A percentile compares a stretch with the other conserved stretches of the same genome.
Evolutionary conservation across 2,113 vertebrate species (phyloP).

Genomic region (Hypomesus transpacificus): DNA sequence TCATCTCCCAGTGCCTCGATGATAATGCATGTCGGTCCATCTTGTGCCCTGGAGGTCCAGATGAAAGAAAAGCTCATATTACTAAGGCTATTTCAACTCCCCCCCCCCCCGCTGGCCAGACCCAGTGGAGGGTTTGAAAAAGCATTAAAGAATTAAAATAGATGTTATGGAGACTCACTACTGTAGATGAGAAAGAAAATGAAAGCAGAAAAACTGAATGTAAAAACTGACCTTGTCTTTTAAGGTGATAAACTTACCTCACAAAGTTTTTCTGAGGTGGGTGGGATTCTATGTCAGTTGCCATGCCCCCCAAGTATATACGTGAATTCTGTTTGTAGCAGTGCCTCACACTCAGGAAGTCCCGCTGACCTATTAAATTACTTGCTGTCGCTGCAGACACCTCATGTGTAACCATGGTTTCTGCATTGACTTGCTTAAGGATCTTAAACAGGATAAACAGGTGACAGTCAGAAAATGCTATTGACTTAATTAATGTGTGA

Average conservation of each 20-base stretch:
- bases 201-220: not conserved
- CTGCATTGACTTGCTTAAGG: constrained; percentile 61
- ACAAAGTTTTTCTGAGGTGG: constrained; percentile 69
- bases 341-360: constrained; percentile 77
- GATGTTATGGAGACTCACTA: not conserved
- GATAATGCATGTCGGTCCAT: constrained; percentile 76
- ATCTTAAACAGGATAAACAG: constrained; percentile 55
- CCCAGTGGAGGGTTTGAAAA: too few species aligned
- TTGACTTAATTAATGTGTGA: not conserved
- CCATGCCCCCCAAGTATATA: constrained; percentile 70
- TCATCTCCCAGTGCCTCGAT: constrained; percentile 56
- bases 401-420: constrained; percentile 76
- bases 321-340: constrained; percentile 55
- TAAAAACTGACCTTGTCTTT: too few species aligned
- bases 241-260: constrained; percentile 60
- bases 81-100: too few species aligned
- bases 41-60: constrained; percentile 67
- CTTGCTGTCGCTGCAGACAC: constrained; percentile 65
- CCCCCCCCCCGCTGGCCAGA: too few species aligned
- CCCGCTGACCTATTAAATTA: constrained; percentile 77
- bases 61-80: not conserved
- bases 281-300: constrained; percentile 61
- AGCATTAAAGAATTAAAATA: not conserved
- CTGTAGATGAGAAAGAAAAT: not conserved
- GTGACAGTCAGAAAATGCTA: not conserved